Evolutionary conservation across 2,888 invertebrate genomes (phyloP), one percentile per base, ranked within the genome.

Genomic region (Choristoneura rosaceana): DNA sequence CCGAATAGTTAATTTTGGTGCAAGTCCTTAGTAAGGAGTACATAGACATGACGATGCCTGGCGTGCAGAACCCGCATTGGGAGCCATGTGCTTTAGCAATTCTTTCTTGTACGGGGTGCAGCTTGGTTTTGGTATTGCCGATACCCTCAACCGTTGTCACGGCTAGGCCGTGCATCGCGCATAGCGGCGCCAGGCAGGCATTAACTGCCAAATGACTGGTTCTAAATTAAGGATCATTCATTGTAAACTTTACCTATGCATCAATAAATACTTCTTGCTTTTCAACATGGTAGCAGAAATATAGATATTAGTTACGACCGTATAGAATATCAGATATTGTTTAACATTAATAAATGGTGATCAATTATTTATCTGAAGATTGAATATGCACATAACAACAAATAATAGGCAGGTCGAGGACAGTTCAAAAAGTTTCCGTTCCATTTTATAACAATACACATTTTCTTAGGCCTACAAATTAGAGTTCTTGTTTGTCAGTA

Each of bases 21-120:
- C 82, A 84, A 75, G 95, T 95, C 81, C 98, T 91, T 0, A 98
- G 90, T 58, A 98, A 91, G 0, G 97, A 95, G 83, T 98, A 98
- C 97, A 98, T 97, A 0, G 98, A 98, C 98, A 98, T 98, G 0
- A 98, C 97, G 76, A 98, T 97, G 14, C 98, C 98, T 2, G 98
- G 98, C 0, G 98, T 98, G 80, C 98, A 98, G 86, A 97, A 98
- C 2, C 98, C 98, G 84, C 98, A 98, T 88, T 98, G 98, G 0
- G 98, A 97, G 0, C 98, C 98, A 80, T 98, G 97, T 0, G 97
- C 95, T 90, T 96, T 96, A 0, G 97, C 97, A 64, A 98, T 96
- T 78, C 97, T 89, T 86, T 97, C 97, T 89, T 97, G 97, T 1
- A 97, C 96, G n/a, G 97, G 96, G 84, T 98, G 97, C 3, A 97